phyloP scores from a whole-genome alignment of 2,113 vertebrate genomes.

The Fregetta grallaria region DNA sequence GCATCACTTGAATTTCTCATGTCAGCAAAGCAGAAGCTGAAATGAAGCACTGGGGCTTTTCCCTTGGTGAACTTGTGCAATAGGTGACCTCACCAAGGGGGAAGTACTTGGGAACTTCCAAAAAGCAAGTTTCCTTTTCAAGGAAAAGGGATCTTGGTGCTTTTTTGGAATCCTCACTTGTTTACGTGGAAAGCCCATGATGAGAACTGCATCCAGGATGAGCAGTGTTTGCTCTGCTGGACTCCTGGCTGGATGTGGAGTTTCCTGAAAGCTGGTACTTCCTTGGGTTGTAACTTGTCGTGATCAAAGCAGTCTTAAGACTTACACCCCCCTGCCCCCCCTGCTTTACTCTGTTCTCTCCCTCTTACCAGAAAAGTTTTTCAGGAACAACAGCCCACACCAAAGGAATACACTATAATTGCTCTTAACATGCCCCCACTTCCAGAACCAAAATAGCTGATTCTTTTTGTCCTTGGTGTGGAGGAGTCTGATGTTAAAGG shows the following conservation, averaged over 20 bases:
- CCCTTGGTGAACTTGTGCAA: conserved; percentile 71
- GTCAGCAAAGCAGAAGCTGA: conserved; percentile 3
- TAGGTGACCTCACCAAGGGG: conserved; percentile 48
- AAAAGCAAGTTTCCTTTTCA: conserved; percentile 4
- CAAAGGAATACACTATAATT: conserved; percentile 32
- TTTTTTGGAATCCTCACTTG: background rate
- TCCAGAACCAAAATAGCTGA: background rate
- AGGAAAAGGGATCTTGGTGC: background rate
- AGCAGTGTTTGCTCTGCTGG: background rate
- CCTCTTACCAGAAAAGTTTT: background rate
- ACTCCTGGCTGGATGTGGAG: background rate
- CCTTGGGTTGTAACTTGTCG: background rate
- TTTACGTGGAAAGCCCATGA: background rate
- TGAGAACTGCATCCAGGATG: background rate
- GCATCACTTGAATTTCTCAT: background rate
- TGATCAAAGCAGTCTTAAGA: background rate
- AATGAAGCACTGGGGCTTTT: conserved; percentile 21
- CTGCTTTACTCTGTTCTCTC: background rate
- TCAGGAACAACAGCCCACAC: background rate
- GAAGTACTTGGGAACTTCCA: background rate
- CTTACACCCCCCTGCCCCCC: background rate
- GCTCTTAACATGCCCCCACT: background rate
- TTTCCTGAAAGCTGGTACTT: conserved; percentile 1
- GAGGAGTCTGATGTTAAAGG: background rate
- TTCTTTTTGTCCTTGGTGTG: background rate